A percentile compares a stretch with the other conserved stretches of the same genome.
Evolutionary conservation across 2,888 invertebrate species (phyloP).

Genomic region (Mythimna pallens): DNA sequence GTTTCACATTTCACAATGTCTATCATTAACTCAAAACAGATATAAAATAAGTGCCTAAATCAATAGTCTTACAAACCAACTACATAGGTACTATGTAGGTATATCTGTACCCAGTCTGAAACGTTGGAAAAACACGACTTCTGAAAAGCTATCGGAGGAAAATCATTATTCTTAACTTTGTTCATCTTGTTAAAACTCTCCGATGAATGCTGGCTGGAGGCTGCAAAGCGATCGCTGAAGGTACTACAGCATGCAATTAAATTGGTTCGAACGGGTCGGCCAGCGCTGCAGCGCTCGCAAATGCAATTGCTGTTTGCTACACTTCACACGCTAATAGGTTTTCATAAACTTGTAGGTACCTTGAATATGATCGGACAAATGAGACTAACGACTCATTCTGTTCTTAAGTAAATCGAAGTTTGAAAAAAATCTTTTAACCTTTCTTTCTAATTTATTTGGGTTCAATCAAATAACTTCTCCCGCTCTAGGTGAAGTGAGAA

Average conservation of each 20-base stretch:
- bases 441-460: no score
- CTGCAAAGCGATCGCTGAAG: constrained; percentile 32
- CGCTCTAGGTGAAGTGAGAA: no score
- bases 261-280: constrained; percentile 39
- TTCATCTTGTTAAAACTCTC: constrained; percentile 45
- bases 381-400: background rate
- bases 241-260: constrained; percentile 51
- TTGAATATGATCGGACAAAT: background rate
- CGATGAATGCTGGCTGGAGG: constrained; percentile 17
- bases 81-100: no score
- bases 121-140: background rate
- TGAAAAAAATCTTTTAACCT: no score
- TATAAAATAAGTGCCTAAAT: no score
- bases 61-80: no score
- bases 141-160: constrained; percentile 20
- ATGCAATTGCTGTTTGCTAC: constrained; percentile 49
- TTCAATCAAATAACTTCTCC: background rate
- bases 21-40: no score
- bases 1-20: no score
- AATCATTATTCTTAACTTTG: constrained; percentile 32
- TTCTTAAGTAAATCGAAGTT: no score
- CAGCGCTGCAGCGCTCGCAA: constrained; percentile 29
- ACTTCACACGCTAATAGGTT: constrained; percentile 51
- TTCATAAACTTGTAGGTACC: constrained; percentile 24
- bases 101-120: background rate